Conservation (phyloP, 1,140 invertebrate species). For the Eumeta japonica region DNA sequence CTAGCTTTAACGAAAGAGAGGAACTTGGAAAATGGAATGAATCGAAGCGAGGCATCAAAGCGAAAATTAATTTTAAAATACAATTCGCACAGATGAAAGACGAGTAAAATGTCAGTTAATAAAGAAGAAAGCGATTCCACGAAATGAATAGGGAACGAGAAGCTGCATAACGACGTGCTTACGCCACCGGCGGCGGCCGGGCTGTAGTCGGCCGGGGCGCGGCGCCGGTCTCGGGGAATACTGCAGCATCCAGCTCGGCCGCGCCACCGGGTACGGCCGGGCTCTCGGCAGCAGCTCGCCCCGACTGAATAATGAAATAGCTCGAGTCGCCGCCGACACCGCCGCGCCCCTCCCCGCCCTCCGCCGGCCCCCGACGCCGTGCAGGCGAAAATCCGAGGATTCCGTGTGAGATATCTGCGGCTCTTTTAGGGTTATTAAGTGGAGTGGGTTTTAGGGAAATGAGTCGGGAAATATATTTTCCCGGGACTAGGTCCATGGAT, state of each 20-base stretch:
- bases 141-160: constrained; percentile 2
- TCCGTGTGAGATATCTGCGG: constrained; percentile 41
- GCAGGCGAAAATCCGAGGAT: constrained; percentile 41
- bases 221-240: constrained; percentile 25
- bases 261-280: constrained; percentile 19
- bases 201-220: constrained; percentile 31
- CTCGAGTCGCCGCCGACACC: constrained; percentile 31
- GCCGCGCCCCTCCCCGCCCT: constrained; percentile 30
- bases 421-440: constrained; percentile 50
- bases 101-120: not conserved
- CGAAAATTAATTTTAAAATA: not conserved
- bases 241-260: constrained; percentile 46
- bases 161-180: constrained; percentile 41
- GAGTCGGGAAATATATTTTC: constrained; percentile 34
- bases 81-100: not conserved
- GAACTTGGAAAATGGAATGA: constrained; percentile 20
- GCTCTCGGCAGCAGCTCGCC: constrained; percentile 9
- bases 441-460: constrained; percentile 50
- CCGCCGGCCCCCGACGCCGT: constrained; percentile 24
- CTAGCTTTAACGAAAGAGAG: constrained; percentile 15
- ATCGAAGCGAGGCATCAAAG: no score
- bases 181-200: constrained; percentile 27
- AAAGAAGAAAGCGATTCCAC: not conserved
- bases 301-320: constrained; percentile 51
- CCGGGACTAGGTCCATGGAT: constrained; percentile 7